Base-by-base conservation (phyloP, 2,113 vertebrate species). In the Columbina picui region DNA sequence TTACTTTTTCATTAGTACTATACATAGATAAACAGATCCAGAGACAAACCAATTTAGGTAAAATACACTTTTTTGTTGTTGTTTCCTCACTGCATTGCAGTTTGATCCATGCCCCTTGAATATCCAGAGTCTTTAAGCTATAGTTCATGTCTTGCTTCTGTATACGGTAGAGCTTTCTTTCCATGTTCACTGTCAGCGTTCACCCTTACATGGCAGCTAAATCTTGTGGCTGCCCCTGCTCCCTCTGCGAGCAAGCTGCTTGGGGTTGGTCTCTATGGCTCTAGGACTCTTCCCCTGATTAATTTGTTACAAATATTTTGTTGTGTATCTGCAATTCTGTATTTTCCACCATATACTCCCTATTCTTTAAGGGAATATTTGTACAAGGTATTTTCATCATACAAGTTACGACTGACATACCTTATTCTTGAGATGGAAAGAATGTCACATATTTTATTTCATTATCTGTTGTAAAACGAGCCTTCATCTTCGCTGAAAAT, bases 161-260 rank as follows among this genome's bases (percentile, higher is more conserved):
- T 14, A 26, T 41, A 41, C 2, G 15, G 8, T 49, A 23, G n/a
- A 61, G 2, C 10, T 45, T 3, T 84, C 23, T 65, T 76, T 30
- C 39, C 3, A 0, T 19, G 12, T 52, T 76, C 5, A 0, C 11
- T 69, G 20, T 64, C 18, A 65, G 18, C 39, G 19, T 23, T 74
- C 9, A 41, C 9, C 9, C 4, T 55, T 32, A 17, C 1, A 10
- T 0, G 0, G 9, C 3, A 7, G 6, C 3, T 60, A 49, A 34
- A 71, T 64, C 15, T 64, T n/a, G 39, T 2, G 1, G 4, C 26
- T 73, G 19, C 13, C 34, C 5, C 17, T 63, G 38, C 5, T 75
- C 2, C 11, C 4, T 2, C 22, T 29, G 9, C 32, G 4, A 70
- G 2, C 11, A 71, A 75, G 17, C 4, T 57, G 7, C 55, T 75